Evolutionary conservation across 1,140 invertebrate species (phyloP).

Genomic region (Saccostrea cuccullata): DNA sequence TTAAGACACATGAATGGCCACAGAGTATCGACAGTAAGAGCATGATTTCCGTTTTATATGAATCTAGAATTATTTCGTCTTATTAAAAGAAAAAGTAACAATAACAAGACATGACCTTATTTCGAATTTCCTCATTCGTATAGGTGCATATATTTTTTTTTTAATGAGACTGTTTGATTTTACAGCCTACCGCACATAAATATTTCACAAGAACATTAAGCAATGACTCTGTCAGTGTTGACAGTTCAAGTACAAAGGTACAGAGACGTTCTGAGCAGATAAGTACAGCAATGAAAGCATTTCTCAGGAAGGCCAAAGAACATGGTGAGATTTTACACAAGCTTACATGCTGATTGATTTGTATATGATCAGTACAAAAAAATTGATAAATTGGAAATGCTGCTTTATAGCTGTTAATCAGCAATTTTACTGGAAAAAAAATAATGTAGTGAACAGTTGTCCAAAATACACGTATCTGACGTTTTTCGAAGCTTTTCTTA

Average conservation of each 20-base stretch:
- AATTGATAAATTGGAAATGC: too few relatives aligned
- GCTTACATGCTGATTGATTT: too few relatives aligned
- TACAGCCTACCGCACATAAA: neutral
- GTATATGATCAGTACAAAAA: too few relatives aligned
- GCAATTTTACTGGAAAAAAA: too few relatives aligned
- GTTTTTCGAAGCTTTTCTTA: too few relatives aligned
- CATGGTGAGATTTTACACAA: neutral
- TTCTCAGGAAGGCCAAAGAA: neutral
- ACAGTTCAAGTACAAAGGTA: neutral
- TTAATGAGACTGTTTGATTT: neutral
- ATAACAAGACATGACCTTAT: neutral
- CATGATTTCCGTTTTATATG: neutral
- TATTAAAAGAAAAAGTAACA: too few relatives aligned
- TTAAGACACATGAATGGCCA: neutral
- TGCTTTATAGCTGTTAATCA: too few relatives aligned
- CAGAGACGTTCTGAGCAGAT: neutral
- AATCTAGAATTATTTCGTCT: too few relatives aligned
- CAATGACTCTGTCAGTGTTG: neutral
- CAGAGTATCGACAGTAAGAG: neutral
- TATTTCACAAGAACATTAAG: conserved; percentile 11
- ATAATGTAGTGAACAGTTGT: too few relatives aligned
- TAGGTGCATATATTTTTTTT: neutral
- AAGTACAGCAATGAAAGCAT: conserved; percentile 15
- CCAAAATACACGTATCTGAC: too few relatives aligned
- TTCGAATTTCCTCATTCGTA: neutral